Percentiles rank a stretch among this genome's conserved stretches.
Conservation (phyloP, 2,797 vertebrate genomes). For the Lophius americanus region DNA sequence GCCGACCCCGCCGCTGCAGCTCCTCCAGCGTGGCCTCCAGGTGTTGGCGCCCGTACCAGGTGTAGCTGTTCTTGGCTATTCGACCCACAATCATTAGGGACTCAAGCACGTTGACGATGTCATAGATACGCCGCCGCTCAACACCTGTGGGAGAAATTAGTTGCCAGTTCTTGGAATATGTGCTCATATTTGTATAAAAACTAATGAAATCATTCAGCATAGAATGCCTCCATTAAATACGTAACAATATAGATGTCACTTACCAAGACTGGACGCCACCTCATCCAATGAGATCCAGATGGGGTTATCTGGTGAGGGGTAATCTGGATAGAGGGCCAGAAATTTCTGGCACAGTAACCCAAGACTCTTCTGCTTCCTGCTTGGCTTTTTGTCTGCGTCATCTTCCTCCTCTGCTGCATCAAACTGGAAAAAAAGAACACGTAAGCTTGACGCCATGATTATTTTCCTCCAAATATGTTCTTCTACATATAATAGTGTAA, state of each 20-base stretch:
- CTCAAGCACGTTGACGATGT: constrained; percentile 95
- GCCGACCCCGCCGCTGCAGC: constrained; percentile 84
- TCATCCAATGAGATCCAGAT: constrained; percentile 93
- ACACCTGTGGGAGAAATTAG: constrained; percentile 79
- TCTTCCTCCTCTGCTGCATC: constrained; percentile 86
- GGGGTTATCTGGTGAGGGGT: constrained; percentile 85
- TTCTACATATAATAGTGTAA: too few species aligned
- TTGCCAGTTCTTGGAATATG: fast-evolving
- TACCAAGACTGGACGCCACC: constrained; percentile 91
- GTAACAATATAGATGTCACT: constrained; percentile 17
- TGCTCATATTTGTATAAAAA: background rate
- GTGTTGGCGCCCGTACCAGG: constrained; percentile 88
- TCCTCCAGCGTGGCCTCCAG: constrained; percentile 85
- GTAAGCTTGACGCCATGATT: background rate
- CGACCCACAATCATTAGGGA: constrained; percentile 91
- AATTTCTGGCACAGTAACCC: constrained; percentile 95
- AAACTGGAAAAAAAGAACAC: constrained; percentile 62
- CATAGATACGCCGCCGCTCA: constrained; percentile 93
- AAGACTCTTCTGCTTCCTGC: constrained; percentile 96
- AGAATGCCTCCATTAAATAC: background rate
- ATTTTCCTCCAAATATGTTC: too few species aligned
- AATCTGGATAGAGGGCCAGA: constrained; percentile 92
- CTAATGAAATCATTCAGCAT: background rate
- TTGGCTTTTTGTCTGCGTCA: constrained; percentile 88
- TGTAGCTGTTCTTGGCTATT: constrained; percentile 94